A percentile compares a stretch with the other conserved stretches of the same genome.
These are phyloP conservation scores for Staurois parvus DNA, from an alignment of 2,797 vertebrate genomes.

Conservation along the genomic window DNA sequence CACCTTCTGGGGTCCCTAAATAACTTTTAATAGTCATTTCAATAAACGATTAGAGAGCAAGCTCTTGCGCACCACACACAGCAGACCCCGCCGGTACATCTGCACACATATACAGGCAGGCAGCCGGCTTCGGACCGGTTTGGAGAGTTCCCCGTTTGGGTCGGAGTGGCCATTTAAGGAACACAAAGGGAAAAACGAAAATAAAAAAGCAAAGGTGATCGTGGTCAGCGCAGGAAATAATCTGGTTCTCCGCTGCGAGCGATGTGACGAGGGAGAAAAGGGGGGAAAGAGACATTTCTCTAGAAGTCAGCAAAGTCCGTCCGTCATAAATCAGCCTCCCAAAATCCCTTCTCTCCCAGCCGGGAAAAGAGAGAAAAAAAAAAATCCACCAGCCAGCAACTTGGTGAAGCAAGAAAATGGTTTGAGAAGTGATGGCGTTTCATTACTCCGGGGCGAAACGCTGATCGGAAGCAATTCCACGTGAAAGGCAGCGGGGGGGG, in stretches of 20 bases:
- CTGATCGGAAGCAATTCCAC: slow-evolving; percentile 63
- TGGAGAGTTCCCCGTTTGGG: too few relatives aligned
- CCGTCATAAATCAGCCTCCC: slow-evolving; percentile 49
- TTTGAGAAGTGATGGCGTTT: slow-evolving; percentile 43
- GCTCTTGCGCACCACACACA: too few relatives aligned
- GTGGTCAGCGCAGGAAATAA: neutral
- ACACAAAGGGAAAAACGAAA: neutral
- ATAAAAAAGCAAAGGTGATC: neutral
- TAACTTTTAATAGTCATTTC: too few relatives aligned
- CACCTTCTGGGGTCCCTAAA: too few relatives aligned
- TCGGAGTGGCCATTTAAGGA: too few relatives aligned
- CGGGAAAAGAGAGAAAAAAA: neutral
- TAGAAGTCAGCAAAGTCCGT: slow-evolving; percentile 37
- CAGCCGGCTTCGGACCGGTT: too few relatives aligned
- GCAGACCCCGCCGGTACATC: too few relatives aligned
- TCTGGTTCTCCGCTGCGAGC: too few relatives aligned
- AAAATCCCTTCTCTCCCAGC: slow-evolving; percentile 29
- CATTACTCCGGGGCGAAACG: slow-evolving; percentile 52
- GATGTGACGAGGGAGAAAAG: neutral
- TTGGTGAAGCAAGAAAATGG: slow-evolving; percentile 26
- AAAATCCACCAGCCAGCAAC: slow-evolving; percentile 7
- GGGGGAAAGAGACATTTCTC: neutral
- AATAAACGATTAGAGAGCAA: too few relatives aligned
- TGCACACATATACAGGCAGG: too few relatives aligned
- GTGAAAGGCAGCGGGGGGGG: slow-evolving; percentile 54